Conservation (phyloP, 2,888 invertebrate species). For the Brenthis daphne region DNA sequence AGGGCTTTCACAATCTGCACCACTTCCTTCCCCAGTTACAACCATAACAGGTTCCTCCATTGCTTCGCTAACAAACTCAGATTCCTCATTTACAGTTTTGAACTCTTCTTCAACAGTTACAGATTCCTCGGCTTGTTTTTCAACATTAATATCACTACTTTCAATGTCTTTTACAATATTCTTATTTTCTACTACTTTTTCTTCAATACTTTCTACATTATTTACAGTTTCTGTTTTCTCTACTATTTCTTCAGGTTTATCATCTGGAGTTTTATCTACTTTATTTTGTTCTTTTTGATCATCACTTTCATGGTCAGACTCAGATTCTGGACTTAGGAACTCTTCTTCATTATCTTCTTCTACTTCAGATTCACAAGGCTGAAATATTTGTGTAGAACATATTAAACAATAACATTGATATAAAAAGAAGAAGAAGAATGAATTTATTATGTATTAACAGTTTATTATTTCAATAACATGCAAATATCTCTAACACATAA, state of each 20-base stretch:
- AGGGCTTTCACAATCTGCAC: conserved; percentile 84
- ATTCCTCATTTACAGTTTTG: conserved; percentile 27
- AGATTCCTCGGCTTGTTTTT: conserved; percentile 39
- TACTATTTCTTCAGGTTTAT: conserved; percentile 32
- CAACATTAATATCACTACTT: conserved; percentile 37
- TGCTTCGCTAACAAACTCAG: conserved; percentile 77
- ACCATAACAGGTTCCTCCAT: conserved; percentile 89
- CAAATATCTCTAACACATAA: too few species aligned
- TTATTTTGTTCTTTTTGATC: conserved; percentile 44
- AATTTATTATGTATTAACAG: too few species aligned
- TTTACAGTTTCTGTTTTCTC: conserved; percentile 38
- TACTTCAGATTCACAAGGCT: conserved; percentile 57
- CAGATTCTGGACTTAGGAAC: conserved; percentile 75
- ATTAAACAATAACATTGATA: neutral
- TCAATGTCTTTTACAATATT: conserved; percentile 45
- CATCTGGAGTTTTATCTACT: conserved; percentile 33
- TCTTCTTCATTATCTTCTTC: conserved; percentile 76
- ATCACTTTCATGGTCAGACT: conserved; percentile 67
- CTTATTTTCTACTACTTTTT: conserved; percentile 43
- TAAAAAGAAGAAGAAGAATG: too few species aligned
- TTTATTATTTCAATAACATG: too few species aligned
- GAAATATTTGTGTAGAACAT: conserved; percentile 37
- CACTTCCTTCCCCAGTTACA: conserved; percentile 86
- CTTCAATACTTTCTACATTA: conserved; percentile 32
- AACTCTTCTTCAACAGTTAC: conserved; percentile 40